Evolutionary conservation across 2,888 invertebrate genomes (phyloP).

Genomic region (Platerodrilus igneus): DNA sequence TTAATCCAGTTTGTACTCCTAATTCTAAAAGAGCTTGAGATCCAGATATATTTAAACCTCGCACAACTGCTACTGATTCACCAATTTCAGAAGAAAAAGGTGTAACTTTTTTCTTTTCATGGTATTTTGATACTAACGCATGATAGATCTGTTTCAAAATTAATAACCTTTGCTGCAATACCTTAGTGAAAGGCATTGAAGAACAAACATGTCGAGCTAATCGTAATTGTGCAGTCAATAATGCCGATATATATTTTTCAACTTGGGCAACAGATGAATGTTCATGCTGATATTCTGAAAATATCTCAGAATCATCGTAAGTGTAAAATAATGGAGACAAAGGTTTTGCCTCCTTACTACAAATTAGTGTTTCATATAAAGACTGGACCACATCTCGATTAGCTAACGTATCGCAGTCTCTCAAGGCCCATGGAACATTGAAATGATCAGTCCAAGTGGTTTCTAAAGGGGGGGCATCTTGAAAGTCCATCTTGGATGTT

Average conservation of each 20-base stretch:
- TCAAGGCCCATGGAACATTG: constrained; percentile 56
- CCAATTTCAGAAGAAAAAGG: constrained; percentile 13
- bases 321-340: constrained; percentile 38
- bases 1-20: constrained; percentile 58
- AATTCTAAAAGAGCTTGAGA: constrained; percentile 57
- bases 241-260: constrained; percentile 51
- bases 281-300: constrained; percentile 56
- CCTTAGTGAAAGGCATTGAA: constrained; percentile 55
- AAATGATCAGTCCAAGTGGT: constrained; percentile 58
- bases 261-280: constrained; percentile 49
- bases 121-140: constrained; percentile 54
- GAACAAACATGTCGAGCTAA: constrained; percentile 54
- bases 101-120: constrained; percentile 47
- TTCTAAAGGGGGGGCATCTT: too few relatives aligned
- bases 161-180: constrained; percentile 53
- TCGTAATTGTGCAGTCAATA: constrained; percentile 52
- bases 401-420: constrained; percentile 54
- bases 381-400: constrained; percentile 51
- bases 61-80: constrained; percentile 17
- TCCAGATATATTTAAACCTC: constrained; percentile 38
- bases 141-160: constrained; percentile 56
- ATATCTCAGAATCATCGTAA: constrained; percentile 43
- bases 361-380: constrained; percentile 53
- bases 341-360: constrained; percentile 51
- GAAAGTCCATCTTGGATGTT: too few relatives aligned